Evolutionary conservation across 2,888 invertebrate genomes (phyloP).

Genomic region (Acrobasis suavella): DNA sequence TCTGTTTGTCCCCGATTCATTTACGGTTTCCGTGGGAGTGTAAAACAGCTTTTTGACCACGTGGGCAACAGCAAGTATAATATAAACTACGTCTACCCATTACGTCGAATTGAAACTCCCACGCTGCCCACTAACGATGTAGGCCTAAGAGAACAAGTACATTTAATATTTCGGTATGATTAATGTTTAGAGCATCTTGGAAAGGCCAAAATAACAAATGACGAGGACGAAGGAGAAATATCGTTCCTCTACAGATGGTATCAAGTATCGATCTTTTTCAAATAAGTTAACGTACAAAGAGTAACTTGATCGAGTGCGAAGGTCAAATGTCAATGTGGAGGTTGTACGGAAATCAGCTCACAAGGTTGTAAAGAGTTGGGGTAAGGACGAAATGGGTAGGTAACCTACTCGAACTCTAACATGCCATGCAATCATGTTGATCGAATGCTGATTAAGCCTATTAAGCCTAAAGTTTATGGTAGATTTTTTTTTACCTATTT

Average conservation of each 20-base stretch:
- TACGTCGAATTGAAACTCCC: not conserved
- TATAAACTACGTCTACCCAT: not conserved
- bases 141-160: not conserved
- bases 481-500: no score
- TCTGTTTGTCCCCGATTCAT: no score
- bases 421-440: no score
- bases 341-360: not conserved
- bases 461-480: no score
- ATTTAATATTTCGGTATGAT: slow-evolving; percentile 8
- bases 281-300: not conserved
- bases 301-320: not conserved
- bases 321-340: slow-evolving; percentile 1
- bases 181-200: slow-evolving; percentile 1
- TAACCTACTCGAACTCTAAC: no score
- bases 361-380: not conserved
- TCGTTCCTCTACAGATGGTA: not conserved
- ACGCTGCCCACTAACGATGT: not conserved
- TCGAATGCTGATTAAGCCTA: no score
- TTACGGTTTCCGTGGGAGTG: no score
- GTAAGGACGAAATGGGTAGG: not conserved
- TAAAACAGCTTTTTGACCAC: no score
- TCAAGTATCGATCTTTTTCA: not conserved
- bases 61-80: not conserved
- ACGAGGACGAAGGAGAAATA: not conserved
- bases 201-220: slow-evolving; percentile 1